Evolutionary conservation across 2,113 vertebrate genomes (phyloP), one percentile per base, ranked within the genome.

Genomic region (Grus americana): DNA sequence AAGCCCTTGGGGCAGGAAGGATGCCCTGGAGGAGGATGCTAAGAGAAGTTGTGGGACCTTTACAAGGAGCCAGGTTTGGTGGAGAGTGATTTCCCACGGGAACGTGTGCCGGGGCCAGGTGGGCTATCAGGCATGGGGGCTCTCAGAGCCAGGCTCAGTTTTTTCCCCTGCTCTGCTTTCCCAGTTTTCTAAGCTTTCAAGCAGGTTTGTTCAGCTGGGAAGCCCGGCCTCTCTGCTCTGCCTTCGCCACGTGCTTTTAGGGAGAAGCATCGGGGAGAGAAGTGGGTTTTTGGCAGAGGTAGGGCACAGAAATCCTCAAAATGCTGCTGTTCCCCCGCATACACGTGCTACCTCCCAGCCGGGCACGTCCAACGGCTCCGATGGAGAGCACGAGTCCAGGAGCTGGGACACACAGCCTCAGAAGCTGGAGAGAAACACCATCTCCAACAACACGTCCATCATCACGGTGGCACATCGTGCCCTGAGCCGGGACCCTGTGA

Each of bases 401-500:
- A 55, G 46, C 10, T 1, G 24, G 44, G 11, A 67, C 52, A 38
- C 50, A 49, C 24, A 67, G 38, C 74, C 62, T 59, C 62, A 12
- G 67, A 36, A 67, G 18, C 65, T 42, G 59, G 42, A 63, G 26
- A 38, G 26, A 89, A 91, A 61, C 15, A 2, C 17, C 75, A 50
- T 27, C 36, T 55, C 59, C 61, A 74, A 26, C 2, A 14, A 34
- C 58, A 38, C 1, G 6, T 68, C 70, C 61, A 46, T 50, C 61
- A 62, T 15, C 36, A 16, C 0, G 3, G 59, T 9, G 4, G n/a
- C 62, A 70, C 6, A 1, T 8, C 6, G 3, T 3, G 1, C 54
- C 68, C 47, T 0, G 3, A 89, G 57, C 36, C 1, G 10, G n/a
- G 22, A 86, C 50, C 29, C 15, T 49, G 59, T 2, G 2, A 68